Evolutionary conservation across 2,888 invertebrate species (phyloP), one percentile per base, ranked within the genome.

Genomic region (Notodonta ziczac): DNA sequence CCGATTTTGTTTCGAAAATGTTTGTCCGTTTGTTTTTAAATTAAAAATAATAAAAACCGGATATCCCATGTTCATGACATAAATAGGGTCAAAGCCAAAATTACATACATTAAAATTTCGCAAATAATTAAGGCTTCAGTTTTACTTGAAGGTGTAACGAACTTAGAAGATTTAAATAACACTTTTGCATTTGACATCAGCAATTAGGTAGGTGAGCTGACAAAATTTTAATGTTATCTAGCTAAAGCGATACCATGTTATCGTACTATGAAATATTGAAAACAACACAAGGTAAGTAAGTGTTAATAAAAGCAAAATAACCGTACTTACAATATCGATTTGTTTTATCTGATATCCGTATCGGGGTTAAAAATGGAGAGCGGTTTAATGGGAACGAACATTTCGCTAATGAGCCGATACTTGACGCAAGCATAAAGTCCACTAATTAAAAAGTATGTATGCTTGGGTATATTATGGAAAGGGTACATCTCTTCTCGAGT

Each of bases 281-380:
- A 46, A n/a, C 9, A 42, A 42, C 42, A 42, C 9, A 42, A 9
- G 10, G 5, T n/a, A n/a, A n/a, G n/a, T n/a, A n/a, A n/a, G n/a
- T 7, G n/a, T n/a, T n/a, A n/a, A n/a, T 46, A n/a, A 13, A 13
- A n/a, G 46, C 46, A 13, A 46, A n/a, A 7, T 7, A 42, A n/a
- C 46, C n/a, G n/a, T n/a, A 46, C n/a, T 13, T n/a, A 46, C 46
- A 46, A 46, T 51, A 35, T 13, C 35, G 53, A 32, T 5, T 35
- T 10, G 35, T 3, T 46, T n/a, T 53, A 57, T 57, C 54, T 1
- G 53, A 53, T 53, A 40, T 13, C 48, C 10, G n/a, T 56, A 59
- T 46, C 16, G 40, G 60, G 56, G 46, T 51, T 57, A 51, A 44
- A 57, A 53, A 61, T 59, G 44, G 51, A 68, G 62, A 60, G 55